These are phyloP conservation scores for Andrena hattorfiana DNA, from an alignment of 2,888 invertebrate genomes.

Conservation along the genomic window DNA sequence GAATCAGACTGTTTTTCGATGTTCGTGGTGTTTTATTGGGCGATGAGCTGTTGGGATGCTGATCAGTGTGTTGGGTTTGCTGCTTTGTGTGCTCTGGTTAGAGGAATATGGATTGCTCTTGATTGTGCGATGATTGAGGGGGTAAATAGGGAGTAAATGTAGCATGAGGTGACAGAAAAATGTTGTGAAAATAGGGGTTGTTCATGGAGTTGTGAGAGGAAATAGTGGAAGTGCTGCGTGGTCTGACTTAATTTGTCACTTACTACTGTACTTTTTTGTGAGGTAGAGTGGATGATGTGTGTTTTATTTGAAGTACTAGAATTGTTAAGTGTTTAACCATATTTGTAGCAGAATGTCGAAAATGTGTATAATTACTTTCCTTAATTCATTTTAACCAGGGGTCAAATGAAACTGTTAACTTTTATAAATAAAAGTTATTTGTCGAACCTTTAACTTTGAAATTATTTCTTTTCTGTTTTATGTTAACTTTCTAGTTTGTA, in stretches of 20 bases:
- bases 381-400: neutral
- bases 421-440: too few relatives aligned
- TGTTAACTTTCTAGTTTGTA: too few relatives aligned
- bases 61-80: neutral
- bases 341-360: too few relatives aligned
- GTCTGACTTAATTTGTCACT: neutral
- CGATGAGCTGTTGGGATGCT: neutral
- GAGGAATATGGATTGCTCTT: neutral
- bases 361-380: neutral
- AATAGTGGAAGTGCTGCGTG: neutral
- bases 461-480: too few relatives aligned
- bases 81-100: neutral
- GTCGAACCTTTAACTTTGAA: too few relatives aligned
- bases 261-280: neutral
- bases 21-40: slow-evolving; percentile 6
- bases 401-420: neutral
- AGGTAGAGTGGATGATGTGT: too few relatives aligned
- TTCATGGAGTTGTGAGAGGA: neutral
- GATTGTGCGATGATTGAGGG: neutral
- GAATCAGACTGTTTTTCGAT: slow-evolving; percentile 17
- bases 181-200: neutral
- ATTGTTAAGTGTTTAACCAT: too few relatives aligned
- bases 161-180: neutral
- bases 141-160: neutral
- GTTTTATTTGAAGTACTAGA: too few relatives aligned